Evolutionary conservation across 1,140 invertebrate species (phyloP).

Genomic region (Tetramorium simillimum): DNA sequence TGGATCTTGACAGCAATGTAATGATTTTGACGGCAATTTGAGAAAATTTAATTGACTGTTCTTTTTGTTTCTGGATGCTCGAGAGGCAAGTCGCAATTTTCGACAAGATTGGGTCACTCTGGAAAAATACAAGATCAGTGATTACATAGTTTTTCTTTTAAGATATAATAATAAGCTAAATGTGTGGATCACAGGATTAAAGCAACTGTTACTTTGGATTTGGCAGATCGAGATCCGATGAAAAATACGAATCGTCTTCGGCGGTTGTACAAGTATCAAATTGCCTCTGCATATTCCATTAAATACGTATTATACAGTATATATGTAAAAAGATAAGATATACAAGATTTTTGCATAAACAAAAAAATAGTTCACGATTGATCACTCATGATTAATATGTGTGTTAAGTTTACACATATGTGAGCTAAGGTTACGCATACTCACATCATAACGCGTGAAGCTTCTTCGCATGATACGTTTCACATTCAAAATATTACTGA

Average conservation of each 20-base stretch:
- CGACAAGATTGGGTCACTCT: constrained; percentile 38
- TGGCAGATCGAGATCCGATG: constrained; percentile 73
- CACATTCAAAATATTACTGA: constrained; percentile 42
- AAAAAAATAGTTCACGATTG: not conserved
- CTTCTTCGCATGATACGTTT: constrained; percentile 80
- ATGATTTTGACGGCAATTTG: constrained; percentile 50
- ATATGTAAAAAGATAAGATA: not conserved
- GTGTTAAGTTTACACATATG: not conserved
- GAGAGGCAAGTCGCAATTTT: constrained; percentile 10
- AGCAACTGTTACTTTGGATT: constrained; percentile 72
- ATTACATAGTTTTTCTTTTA: not conserved
- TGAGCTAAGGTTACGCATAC: too few relatives aligned
- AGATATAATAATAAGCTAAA: not conserved
- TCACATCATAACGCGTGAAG: constrained; percentile 76
- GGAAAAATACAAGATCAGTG: not conserved
- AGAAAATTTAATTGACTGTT: constrained; percentile 35
- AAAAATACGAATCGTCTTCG: constrained; percentile 74
- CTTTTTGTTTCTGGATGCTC: constrained; percentile 27
- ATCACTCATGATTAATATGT: not conserved
- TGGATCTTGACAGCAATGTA: constrained; percentile 19
- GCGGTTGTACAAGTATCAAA: constrained; percentile 71
- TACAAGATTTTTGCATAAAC: not conserved
- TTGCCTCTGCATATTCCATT: constrained; percentile 60
- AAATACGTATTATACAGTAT: not conserved
- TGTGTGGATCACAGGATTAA: not conserved